Base-by-base conservation (phyloP, 2,888 invertebrate species). In the Nymphalis polychloros region DNA sequence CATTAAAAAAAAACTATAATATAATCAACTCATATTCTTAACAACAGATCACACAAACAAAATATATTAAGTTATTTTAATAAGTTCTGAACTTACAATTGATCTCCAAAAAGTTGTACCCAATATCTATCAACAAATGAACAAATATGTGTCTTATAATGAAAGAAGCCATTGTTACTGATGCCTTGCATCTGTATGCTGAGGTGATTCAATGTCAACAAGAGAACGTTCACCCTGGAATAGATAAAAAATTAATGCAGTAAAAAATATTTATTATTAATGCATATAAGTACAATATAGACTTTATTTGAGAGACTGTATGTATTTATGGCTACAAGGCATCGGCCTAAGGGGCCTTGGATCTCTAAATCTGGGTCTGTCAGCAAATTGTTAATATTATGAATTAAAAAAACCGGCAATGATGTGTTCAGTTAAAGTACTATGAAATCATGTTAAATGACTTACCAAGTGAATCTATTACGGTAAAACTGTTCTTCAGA, bases 111-210 rank as follows among this genome's bases (percentile, higher is more conserved):
- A 27, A 97, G 87, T 63, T 92, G 85, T 52, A 93, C 93, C 97
- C 97, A 97, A 81, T 96, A 94, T 78, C 95, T 94, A 74, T 97
- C 96, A 69, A 97, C 96, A 78, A 97, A 97, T 41, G 94, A 94
- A 67, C 95, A 95, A 61, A 97, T 95, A 81, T 97, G 97, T 5
- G 95, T 95, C 79, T 96, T 95, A 95, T 97, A 97, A 83, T 97
- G 97, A 81, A 96, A 97, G 86, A 95, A 97, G 2, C 97, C 97
- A 80, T 95, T 94, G 81, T 95, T 95, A 71, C 97, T 96, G 67
- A 97, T 94, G 1, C 96, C 96, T 16, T 94, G 94, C 0, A 95
- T 95, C 76, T 95, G 95, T 27, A 94, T 93, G 73, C 95, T 94
- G 27, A 97, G 89, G 86, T 97, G 97, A 80, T 97, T 95, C n/a